Conservation (phyloP, 1,140 invertebrate genomes). For the Ganaspis sp. region DNA sequence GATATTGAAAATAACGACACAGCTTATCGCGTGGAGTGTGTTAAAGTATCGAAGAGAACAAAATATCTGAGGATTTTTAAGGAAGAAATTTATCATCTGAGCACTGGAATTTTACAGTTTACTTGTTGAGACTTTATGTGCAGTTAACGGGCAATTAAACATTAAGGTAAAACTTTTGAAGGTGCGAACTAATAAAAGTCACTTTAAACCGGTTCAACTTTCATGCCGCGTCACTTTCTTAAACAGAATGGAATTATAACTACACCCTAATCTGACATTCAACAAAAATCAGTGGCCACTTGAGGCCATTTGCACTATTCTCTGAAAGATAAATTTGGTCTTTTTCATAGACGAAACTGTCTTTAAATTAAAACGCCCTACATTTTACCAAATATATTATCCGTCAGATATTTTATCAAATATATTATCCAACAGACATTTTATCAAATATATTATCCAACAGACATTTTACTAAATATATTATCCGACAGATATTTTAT, state of each 20-base stretch:
- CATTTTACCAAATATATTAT: too few species aligned
- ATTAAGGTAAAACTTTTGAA: constrained; percentile 1
- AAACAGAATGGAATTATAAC: background rate
- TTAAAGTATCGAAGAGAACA: background rate
- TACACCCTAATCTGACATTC: background rate
- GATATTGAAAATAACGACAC: background rate
- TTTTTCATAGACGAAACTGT: too few species aligned
- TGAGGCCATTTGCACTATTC: background rate
- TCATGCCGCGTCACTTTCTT: background rate
- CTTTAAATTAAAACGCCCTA: background rate
- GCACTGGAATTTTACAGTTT: background rate
- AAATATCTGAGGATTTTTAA: background rate
- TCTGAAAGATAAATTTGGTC: background rate
- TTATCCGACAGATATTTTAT: too few species aligned
- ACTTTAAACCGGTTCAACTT: constrained; percentile 7
- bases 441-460: too few species aligned
- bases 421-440: too few species aligned
- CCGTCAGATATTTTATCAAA: too few species aligned
- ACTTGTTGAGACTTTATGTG: background rate
- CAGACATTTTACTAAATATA: too few species aligned
- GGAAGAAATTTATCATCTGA: background rate
- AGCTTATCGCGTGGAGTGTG: background rate
- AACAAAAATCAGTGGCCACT: background rate
- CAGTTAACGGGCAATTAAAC: constrained; percentile 4
- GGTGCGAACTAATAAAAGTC: constrained; percentile 8